Percentiles rank a stretch among this genome's conserved stretches.
phyloP scores from a whole-genome alignment of 2,888 invertebrate genomes.

The Drosophila tripunctata region DNA sequence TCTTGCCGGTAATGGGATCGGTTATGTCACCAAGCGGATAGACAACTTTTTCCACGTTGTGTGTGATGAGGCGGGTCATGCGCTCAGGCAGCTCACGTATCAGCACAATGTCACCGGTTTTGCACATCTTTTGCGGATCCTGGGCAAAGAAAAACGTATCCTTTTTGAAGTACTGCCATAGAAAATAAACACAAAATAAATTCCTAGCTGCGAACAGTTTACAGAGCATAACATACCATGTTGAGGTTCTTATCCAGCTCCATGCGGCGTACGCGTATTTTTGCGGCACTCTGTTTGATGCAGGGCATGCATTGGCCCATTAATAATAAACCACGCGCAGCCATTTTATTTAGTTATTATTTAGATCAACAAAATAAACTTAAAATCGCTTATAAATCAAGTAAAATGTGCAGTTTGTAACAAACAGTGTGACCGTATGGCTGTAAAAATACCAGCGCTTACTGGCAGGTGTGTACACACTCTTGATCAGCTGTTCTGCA shows the following conservation, averaged over 20 bases:
- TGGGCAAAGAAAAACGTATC: conserved; percentile 90
- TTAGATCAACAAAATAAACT: conserved; percentile 6
- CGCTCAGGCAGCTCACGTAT: conserved; percentile 90
- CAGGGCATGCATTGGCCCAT: conserved; percentile 92
- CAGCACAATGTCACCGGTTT: conserved; percentile 92
- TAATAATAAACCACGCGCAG: conserved; percentile 86
- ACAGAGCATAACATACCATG: conserved; percentile 87
- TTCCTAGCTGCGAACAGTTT: too few relatives aligned
- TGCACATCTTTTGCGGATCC: conserved; percentile 91
- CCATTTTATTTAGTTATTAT: conserved; percentile 69
- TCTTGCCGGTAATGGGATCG: conserved; percentile 93
- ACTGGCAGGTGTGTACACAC: conserved; percentile 55
- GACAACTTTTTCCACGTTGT: conserved; percentile 91
- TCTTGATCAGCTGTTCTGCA: conserved; percentile 49
- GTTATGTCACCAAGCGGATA: conserved; percentile 93
- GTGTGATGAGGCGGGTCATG: conserved; percentile 90
- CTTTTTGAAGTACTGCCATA: conserved; percentile 92
- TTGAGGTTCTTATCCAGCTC: conserved; percentile 90
- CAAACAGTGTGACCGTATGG: conserved; percentile 34
- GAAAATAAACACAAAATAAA: too few relatives aligned
- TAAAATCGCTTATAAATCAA: not conserved
- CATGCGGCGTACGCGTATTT: conserved; percentile 90
- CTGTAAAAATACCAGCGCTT: conserved; percentile 6
- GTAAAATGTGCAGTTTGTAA: not conserved
- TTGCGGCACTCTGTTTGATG: conserved; percentile 90